phyloP scores from a whole-genome alignment of 2,888 invertebrate species.

The Drosophila kanekoi region DNA sequence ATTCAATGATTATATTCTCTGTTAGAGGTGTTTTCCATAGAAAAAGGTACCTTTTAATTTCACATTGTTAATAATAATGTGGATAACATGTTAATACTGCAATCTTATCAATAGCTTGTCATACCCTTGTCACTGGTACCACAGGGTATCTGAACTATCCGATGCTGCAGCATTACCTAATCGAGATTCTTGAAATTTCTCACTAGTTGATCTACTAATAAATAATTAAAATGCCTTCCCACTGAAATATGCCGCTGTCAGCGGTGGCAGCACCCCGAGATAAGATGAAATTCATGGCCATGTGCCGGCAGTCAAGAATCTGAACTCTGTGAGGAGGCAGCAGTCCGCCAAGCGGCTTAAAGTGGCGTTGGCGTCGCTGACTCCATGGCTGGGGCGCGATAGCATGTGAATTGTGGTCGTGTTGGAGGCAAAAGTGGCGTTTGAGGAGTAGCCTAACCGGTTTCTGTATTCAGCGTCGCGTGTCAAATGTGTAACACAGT shows the following conservation, averaged over 20 bases:
- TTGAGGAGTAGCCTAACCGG: conserved; percentile 51
- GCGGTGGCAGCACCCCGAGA: conserved; percentile 44
- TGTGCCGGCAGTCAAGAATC: conserved; percentile 43
- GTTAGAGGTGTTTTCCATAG: too few relatives aligned
- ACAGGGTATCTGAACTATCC: conserved; percentile 15
- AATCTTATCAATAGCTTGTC: not conserved
- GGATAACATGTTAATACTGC: not conserved
- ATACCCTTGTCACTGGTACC: not conserved
- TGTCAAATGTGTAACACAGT: conserved; percentile 67
- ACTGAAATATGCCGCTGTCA: conserved; percentile 44
- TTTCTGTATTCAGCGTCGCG: conserved; percentile 46
- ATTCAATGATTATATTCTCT: too few relatives aligned
- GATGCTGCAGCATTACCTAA: conserved; percentile 18
- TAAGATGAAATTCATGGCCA: conserved; percentile 73
- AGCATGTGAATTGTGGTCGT: conserved; percentile 42
- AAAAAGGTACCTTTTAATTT: too few relatives aligned
- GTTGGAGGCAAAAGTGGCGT: conserved; percentile 28
- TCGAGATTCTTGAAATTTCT: conserved; percentile 66
- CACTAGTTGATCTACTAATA: conserved; percentile 49
- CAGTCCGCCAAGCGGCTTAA: conserved; percentile 1
- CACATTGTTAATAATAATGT: too few relatives aligned
- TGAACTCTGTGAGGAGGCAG: conserved; percentile 37
- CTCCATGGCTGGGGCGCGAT: conserved; percentile 50
- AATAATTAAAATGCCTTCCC: conserved; percentile 63
- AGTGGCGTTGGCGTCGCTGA: conserved; percentile 48